Conservation (phyloP, 2,797 vertebrate species). For the Philypnodon macrostomus region DNA sequence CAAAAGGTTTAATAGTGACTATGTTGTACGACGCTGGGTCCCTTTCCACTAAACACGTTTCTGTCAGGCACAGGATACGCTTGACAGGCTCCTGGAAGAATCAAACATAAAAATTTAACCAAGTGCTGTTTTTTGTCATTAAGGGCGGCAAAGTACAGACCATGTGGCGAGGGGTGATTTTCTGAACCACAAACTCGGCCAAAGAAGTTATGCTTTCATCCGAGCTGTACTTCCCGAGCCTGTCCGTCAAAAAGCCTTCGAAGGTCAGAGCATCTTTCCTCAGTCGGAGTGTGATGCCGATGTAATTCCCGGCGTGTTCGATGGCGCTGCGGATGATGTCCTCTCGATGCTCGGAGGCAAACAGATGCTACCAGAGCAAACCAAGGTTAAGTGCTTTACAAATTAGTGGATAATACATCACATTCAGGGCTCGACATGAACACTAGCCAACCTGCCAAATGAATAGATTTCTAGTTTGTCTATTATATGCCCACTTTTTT, state of each 20-base stretch:
- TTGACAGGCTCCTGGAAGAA: constrained; percentile 87
- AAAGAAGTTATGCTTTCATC: constrained; percentile 98
- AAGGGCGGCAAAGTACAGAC: constrained; percentile 62
- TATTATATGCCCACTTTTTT: no score
- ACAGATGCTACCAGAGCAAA: constrained; percentile 83
- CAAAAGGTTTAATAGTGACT: constrained; percentile 93
- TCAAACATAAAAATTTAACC: background rate
- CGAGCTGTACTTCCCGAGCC: constrained; percentile 94
- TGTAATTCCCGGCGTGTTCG: constrained; percentile 95
- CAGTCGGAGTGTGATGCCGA: constrained; percentile 89
- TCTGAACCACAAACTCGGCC: constrained; percentile 97
- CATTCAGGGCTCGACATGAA: no score
- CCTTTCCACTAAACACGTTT: constrained; percentile 95
- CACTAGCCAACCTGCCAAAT: no score
- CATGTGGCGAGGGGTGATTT: constrained; percentile 89
- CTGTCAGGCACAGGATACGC: constrained; percentile 91
- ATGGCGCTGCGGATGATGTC: constrained; percentile 95
- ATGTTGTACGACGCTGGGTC: constrained; percentile 98
- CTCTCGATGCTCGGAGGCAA: constrained; percentile 94
- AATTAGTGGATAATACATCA: background rate
- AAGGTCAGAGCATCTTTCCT: constrained; percentile 91
- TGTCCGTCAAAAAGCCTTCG: constrained; percentile 86
- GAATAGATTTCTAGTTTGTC: no score
- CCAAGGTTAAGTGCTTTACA: background rate
- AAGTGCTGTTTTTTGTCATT: background rate